Base-by-base conservation (phyloP, 2,797 vertebrate species). In the Psittacula derbiana region DNA sequence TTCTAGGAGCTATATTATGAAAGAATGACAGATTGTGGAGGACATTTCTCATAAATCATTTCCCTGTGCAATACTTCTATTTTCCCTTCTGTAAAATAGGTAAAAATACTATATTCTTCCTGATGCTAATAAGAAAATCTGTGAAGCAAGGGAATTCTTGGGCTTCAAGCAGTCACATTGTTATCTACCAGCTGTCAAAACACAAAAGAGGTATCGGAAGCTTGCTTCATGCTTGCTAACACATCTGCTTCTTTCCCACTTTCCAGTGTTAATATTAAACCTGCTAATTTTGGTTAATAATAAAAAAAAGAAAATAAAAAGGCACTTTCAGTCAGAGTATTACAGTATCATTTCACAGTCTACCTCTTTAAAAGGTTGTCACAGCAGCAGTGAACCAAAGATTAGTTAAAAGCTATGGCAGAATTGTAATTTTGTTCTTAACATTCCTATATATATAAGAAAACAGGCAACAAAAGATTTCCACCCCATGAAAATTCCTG, bases 321-420 rank as follows among this genome's bases (percentile, higher is more conserved):
- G 18, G 25, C 55, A 16, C 28, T 95, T 82, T 52, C 31, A 47
- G 62, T 80, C 61, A 73, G 57, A 60, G 38, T 75, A 44, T 36
- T 79, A 73, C 76, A 71, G 62, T 69, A 80, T 91, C 16, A 86
- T 92, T 95, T 92, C 92, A 84, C 85, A 69, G 74, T 36, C 74
- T 85, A 12, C 62, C 80, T 93, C 84, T 85, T 94, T 92, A 92
- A 95, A 93, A 96, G 76, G 81, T 84, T 95, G 84, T 96, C 96
- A 95, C 69, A 90, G 92, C 80, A 92, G 80, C 90, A 89, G 70
- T 64, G 93, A 96, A 71, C 49, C 70, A 50, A 61, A 91, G 85
- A 91, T 91, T 60, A 84, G 90, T 96, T 94, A 94, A 97, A 93
- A 93, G 74, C 92, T 20, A n/a, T 53, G 91, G 83, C 58, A 90